A percentile compares a stretch with the other conserved stretches of the same genome.
phyloP scores from a whole-genome alignment of 2,888 invertebrate genomes.

The Harmothoe impar region DNA sequence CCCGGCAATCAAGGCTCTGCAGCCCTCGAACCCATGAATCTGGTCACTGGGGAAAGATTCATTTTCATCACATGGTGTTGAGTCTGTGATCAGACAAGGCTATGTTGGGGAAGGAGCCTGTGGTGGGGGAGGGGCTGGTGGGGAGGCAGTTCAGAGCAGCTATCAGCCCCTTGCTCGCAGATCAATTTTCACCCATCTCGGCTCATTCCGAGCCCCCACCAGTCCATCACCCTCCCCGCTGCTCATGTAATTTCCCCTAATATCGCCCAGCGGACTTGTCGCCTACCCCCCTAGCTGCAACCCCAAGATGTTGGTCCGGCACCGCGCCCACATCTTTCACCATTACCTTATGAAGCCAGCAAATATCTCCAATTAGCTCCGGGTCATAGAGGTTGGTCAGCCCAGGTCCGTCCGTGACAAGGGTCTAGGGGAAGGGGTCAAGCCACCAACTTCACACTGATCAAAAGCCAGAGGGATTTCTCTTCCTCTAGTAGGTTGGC shows the following conservation, averaged over 20 bases:
- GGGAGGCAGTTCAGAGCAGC: constrained; percentile 2
- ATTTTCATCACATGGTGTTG: neutral
- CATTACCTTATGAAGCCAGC: constrained; percentile 43
- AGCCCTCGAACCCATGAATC: neutral
- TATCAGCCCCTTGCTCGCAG: constrained; percentile 22
- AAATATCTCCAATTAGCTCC: constrained; percentile 55
- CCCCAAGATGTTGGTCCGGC: neutral
- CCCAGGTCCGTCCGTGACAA: neutral
- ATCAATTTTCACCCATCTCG: constrained; percentile 24
- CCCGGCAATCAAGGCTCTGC: neutral
- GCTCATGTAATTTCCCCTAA: constrained; percentile 59
- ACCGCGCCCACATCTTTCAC: constrained; percentile 1
- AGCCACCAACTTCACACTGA: constrained; percentile 26
- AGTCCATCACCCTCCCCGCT: constrained; percentile 36
- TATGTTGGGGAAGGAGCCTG: neutral
- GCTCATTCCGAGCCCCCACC: neutral
- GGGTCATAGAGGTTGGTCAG: neutral
- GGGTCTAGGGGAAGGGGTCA: neutral
- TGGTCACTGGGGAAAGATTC: neutral
- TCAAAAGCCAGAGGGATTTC: constrained; percentile 21
- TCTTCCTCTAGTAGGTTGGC: neutral
- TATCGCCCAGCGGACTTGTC: constrained; percentile 42
- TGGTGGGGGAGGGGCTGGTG: neutral
- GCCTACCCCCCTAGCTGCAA: neutral
- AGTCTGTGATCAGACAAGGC: constrained; percentile 32